Base-by-base conservation (phyloP, 1,140 invertebrate species). In the Drosophila guanche region DNA sequence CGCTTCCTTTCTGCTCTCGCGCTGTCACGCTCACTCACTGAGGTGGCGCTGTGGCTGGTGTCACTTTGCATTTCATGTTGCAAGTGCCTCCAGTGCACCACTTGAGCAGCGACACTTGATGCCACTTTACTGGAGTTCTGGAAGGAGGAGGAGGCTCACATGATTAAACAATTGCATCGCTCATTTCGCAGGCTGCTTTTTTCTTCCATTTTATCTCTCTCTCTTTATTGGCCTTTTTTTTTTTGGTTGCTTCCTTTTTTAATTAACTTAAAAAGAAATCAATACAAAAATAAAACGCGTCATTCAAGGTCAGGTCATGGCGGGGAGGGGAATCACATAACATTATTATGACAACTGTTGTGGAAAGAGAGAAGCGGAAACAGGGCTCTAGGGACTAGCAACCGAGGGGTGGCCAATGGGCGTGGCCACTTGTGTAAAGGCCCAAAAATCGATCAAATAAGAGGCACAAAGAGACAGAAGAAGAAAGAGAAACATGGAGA, bases 251-350 rank as follows among this genome's bases (percentile, higher is more conserved):
- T 27, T 57, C 54, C 55, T 59, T 72, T 79, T 80, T 85, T 85
- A 85, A 85, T 86, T 86, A 85, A 86, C 81, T 86, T 70, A 77
- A 54, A 75, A 67, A 74, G 60, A 74, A 85, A 85, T 85, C 81
- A 81, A 86, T 85, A 85, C 50, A 43, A 50, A 81, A 42, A 68
- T 20, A 33, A 37, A 37, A 10, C 33, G 63, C 40, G 46, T 41
- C 60, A 47, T 62, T 61, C 81, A 86, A 80, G 80, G 80, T 74
- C 57, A 50, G 22, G 48, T n/a, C 56, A 53, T 25, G 20, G 20
- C 23, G 12, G 10, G 42, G 16, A 5, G 47, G 16, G 23, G 62
- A 69, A 51, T 54, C 73, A 71, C 65, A 85, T 60, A 83, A 81
- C 73, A 63, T 85, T 76, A 79, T 86, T 70, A 76, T 77, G 81